Evolutionary conservation across 2,113 vertebrate species (phyloP), one percentile per base, ranked within the genome.

Genomic region (Turnix velox): DNA sequence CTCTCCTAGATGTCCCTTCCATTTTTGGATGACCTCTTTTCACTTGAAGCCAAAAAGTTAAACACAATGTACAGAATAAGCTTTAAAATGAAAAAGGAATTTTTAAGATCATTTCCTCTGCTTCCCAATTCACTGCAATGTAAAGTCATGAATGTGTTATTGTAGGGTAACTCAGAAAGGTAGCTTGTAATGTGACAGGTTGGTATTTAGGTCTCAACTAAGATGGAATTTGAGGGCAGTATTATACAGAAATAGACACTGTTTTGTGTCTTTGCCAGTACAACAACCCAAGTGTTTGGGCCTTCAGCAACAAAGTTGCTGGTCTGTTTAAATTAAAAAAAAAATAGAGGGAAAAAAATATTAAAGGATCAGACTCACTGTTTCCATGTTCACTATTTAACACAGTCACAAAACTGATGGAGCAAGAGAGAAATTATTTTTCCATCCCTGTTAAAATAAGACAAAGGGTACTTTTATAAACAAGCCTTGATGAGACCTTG

Each of bases 391-490:
- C 33, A 35, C 33, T 90, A 1, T 76, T 91, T 85, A 77, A 83
- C n/a, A 10, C 51, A 62, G 24, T 67, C 20, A 66, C 40, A 89
- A 48, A 39, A 51, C 7, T 55, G n/a, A 14, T 71, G 37, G 37
- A 67, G 14, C 14, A 76, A 51, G 31, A 90, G 54, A 76, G 25
- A 59, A 7, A 42, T 51, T 75, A 48, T 88, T 87, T 82, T 91
- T 90, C 55, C 35, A 67, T 90, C 88, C 16, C 25, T 27, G n/a
- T 87, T 91, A 59, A 95, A 89, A 45, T 69, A 54, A 76, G 31
- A 63, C 28, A 84, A 87, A 33, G 16, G 23, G 15, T 28, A 37
- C 12, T 75, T 82, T 65, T 68, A 57, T 63, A 76, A 76, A 68
- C 15, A 10, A 61, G 8, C 28, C 63, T 68, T 73, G 33, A 62